Percentiles rank a stretch among this genome's conserved stretches.
phyloP scores from a whole-genome alignment of 2,888 invertebrate genomes.

The Endotricha flammealis region DNA sequence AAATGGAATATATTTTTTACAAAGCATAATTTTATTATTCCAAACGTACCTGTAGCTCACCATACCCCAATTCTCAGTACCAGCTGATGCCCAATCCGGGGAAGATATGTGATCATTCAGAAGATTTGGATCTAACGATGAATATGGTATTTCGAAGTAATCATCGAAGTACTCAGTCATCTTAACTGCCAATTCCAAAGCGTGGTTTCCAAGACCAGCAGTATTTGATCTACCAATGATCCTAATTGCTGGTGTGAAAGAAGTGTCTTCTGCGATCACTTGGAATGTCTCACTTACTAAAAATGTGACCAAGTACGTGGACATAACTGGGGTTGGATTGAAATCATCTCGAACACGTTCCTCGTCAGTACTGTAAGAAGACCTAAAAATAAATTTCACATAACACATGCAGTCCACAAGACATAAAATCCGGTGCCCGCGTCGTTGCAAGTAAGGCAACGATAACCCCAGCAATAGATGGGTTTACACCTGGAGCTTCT shows the following conservation, averaged over 20 bases:
- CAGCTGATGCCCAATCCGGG: constrained; percentile 71
- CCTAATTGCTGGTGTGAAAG: constrained; percentile 52
- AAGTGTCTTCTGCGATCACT: constrained; percentile 52
- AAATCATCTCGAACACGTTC: constrained; percentile 53
- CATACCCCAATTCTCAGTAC: constrained; percentile 73
- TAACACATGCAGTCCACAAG: no score
- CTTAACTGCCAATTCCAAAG: constrained; percentile 49
- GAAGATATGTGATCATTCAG: constrained; percentile 64
- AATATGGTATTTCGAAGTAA: constrained; percentile 58
- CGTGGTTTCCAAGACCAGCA: constrained; percentile 44
- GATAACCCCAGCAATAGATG: no score
- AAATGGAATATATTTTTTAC: no score
- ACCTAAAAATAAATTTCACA: not conserved
- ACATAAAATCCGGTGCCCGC: no score
- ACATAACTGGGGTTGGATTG: constrained; percentile 81
- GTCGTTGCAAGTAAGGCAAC: no score
- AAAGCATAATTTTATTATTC: no score
- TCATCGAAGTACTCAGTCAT: constrained; percentile 59
- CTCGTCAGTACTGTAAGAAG: constrained; percentile 32
- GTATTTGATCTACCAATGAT: constrained; percentile 67
- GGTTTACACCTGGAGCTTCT: no score
- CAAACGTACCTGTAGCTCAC: constrained; percentile 71
- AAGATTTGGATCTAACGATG: constrained; percentile 47
- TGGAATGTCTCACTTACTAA: constrained; percentile 79
- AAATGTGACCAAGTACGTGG: constrained; percentile 91